These are phyloP conservation scores for Taurulus bubalis DNA, from an alignment of 2,113 vertebrate species.

Conservation along the genomic window DNA sequence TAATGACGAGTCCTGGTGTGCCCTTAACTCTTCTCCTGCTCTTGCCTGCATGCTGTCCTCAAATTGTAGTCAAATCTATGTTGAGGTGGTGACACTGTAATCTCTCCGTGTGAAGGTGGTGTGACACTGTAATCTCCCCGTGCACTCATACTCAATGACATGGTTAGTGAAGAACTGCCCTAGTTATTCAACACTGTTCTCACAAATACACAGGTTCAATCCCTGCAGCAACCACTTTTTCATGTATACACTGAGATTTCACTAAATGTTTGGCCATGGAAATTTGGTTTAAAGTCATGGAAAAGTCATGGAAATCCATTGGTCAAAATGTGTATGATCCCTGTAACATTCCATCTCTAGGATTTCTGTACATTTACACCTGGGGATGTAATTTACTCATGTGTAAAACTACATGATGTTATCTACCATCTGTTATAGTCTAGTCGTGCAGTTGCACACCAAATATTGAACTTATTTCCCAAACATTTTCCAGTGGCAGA, in stretches of 20 bases:
- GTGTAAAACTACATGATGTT: neutral
- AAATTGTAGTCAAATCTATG: neutral
- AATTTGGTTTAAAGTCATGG: too few species aligned
- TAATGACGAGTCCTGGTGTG: neutral
- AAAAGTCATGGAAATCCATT: too few species aligned
- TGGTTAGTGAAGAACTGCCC: constrained; percentile 14
- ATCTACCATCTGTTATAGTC: neutral
- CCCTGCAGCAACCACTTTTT: neutral
- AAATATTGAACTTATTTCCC: neutral
- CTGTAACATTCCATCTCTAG: neutral
- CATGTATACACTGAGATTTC: too few species aligned
- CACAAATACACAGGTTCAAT: neutral
- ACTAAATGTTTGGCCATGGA: too few species aligned
- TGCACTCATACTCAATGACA: constrained; percentile 4
- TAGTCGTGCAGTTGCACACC: neutral
- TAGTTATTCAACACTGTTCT: constrained; percentile 5
- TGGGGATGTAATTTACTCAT: neutral
- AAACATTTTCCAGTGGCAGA: neutral
- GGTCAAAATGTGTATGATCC: too few species aligned
- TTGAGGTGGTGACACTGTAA: constrained; percentile 6
- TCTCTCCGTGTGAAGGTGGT: constrained; percentile 1
- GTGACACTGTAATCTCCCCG: constrained; percentile 23
- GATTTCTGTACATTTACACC: neutral
- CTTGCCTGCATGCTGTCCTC: neutral
- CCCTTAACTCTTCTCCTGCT: neutral